These are phyloP conservation scores for Hipparchia semele DNA, from an alignment of 2,888 invertebrate species.

Conservation along the genomic window DNA sequence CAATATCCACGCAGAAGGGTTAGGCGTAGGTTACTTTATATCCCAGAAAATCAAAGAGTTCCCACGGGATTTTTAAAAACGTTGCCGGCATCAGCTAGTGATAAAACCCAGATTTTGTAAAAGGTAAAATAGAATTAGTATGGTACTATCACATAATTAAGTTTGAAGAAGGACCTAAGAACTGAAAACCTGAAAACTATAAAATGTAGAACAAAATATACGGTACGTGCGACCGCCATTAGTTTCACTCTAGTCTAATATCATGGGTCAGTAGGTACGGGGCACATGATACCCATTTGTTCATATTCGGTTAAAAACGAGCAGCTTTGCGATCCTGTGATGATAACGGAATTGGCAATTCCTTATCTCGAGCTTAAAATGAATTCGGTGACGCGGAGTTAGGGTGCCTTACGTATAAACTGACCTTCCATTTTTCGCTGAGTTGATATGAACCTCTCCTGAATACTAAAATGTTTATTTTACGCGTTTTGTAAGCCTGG, in stretches of 20 bases:
- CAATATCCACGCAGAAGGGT: too few species aligned
- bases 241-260: conserved; percentile 61
- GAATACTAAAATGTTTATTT: conserved; percentile 28
- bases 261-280: conserved; percentile 63
- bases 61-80: too few species aligned
- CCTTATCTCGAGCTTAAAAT: conserved; percentile 59
- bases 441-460: conserved; percentile 36
- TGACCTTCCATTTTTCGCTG: conserved; percentile 41
- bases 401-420: conserved; percentile 43
- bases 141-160: too few species aligned
- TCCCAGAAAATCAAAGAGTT: too few species aligned
- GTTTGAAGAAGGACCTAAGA: too few species aligned
- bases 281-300: conserved; percentile 63
- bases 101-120: too few species aligned
- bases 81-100: too few species aligned
- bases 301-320: conserved; percentile 67
- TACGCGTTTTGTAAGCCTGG: conserved; percentile 14
- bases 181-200: not conserved
- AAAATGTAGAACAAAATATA: conserved; percentile 10
- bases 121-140: too few species aligned
- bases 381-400: conserved; percentile 52
- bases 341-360: conserved; percentile 64
- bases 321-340: conserved; percentile 60
- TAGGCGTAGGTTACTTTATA: too few species aligned
- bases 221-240: conserved; percentile 37